A percentile compares a stretch with the other conserved stretches of the same genome.
These are phyloP conservation scores for Camponotus floridanus DNA, from an alignment of 1,140 invertebrate species.

Conservation along the genomic window DNA sequence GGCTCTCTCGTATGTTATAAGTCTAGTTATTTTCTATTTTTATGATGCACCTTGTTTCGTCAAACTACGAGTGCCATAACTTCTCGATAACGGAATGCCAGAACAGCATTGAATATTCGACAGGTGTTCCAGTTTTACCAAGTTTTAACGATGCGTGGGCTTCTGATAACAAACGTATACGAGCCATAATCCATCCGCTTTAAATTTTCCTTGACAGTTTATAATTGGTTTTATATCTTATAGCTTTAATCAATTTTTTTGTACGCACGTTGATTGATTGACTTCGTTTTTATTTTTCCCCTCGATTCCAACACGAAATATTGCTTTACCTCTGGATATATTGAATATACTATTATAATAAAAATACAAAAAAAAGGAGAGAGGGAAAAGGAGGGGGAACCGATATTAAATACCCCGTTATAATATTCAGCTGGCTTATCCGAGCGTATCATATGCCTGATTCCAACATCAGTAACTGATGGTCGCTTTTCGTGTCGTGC, in stretches of 20 bases:
- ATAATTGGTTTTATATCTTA: neutral
- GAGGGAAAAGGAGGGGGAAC: neutral
- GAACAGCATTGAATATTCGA: conserved; percentile 10
- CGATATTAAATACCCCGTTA: conserved; percentile 25
- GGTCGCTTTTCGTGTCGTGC: conserved; percentile 34
- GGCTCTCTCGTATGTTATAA: neutral
- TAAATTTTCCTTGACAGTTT: neutral
- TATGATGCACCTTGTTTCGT: conserved; percentile 3
- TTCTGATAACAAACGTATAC: neutral
- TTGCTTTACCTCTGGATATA: neutral
- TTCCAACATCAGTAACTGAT: conserved; percentile 48
- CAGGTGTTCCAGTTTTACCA: conserved; percentile 28
- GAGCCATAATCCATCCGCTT: conserved; percentile 4
- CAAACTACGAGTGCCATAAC: conserved; percentile 11
- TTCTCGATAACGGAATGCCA: neutral
- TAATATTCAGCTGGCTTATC: conserved; percentile 36
- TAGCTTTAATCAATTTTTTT: neutral
- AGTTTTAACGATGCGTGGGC: conserved; percentile 31
- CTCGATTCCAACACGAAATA: neutral
- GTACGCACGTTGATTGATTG: neutral
- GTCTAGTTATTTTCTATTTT: conserved; percentile 48
- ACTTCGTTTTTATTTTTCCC: neutral
- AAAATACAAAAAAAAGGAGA: neutral
- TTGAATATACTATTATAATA: neutral
- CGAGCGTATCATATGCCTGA: conserved; percentile 46